phyloP scores from a whole-genome alignment of 2,797 vertebrate genomes.

The Typhlichthys subterraneus region DNA sequence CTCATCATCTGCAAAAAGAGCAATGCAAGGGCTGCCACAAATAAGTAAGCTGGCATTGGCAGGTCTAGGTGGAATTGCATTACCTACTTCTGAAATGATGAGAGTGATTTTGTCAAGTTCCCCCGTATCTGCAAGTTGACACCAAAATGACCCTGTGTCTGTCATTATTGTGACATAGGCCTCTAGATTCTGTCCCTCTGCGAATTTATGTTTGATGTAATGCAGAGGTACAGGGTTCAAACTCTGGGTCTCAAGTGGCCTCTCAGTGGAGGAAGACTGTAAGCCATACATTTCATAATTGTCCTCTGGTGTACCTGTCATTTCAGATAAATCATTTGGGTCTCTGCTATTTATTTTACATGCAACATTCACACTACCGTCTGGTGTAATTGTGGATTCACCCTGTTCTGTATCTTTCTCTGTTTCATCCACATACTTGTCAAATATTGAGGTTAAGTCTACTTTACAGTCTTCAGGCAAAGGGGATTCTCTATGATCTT shows the following conservation, averaged over 20 bases:
- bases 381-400: too few species aligned
- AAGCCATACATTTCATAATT: conserved; percentile 2
- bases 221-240: not conserved
- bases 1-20: conserved; percentile 79
- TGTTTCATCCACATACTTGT: too few species aligned
- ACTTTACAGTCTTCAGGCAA: too few species aligned
- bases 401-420: too few species aligned
- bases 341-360: conserved; percentile 53
- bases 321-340: conserved; percentile 13
- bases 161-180: conserved; percentile 75
- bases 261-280: conserved; percentile 1
- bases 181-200: conserved; percentile 71
- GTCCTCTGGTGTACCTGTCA: conserved; percentile 1
- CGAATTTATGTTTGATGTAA: conserved; percentile 47
- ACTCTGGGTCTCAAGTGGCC: conserved; percentile 4
- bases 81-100: conserved; percentile 68
- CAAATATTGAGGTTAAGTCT: too few species aligned
- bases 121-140: conserved; percentile 74
- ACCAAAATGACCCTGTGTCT: conserved; percentile 87
- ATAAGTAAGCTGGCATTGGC: conserved; percentile 43
- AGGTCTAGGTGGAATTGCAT: conserved; percentile 23
- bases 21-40: conserved; percentile 80
- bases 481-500: too few species aligned
- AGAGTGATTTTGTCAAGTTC: conserved; percentile 74
- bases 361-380: conserved; percentile 66